Base-by-base conservation (phyloP, 2,888 invertebrate species). In the Scelioninae gen. 2 region DNA sequence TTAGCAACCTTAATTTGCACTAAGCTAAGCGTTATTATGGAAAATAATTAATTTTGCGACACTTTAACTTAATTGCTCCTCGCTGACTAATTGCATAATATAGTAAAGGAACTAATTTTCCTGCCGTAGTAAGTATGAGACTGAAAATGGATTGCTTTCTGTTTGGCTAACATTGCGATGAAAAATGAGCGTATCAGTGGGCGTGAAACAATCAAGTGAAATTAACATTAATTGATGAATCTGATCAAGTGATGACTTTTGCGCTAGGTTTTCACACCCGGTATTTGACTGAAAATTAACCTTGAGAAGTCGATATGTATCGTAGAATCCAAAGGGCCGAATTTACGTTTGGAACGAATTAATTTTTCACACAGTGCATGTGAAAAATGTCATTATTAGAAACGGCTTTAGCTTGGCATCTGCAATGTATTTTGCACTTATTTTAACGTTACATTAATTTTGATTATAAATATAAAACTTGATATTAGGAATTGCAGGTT, bases 181-280 rank as follows among this genome's bases (percentile, higher is more conserved):
- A 67, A 72, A 67, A 72, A 72, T 61, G 60, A 46, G 16, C 60
- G 33, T 67, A 67, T 52, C 64, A 65, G 64, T 58, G 60, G 60
- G 60, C 53, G 65, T 60, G 52, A 58, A 64, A 71, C 64, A 64
- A 57, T 71, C 58, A 22, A 37, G 64, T 46, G 58, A 71, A 65
- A 60, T 71, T 71, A 52, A 45, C 35, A 71, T 64, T 58, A 58
- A 33, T 70, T 53, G 64, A 65, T 71, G 53, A 71, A 60, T 65
- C 60, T 65, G 46, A 60, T 60, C 53, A 41, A 53, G 9, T 31
- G 25, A 41, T 35, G 46, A 22, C 28, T 70, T 63, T 69, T 25
- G 46, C 39, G 43, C 43, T 43, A 22, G 11, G 28, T 28, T 25
- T 4, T 31, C 16, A 46, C 25, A 41, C 18, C 48, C 64, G 46